Conservation (phyloP, 2,888 invertebrate genomes). For the Agrypnus murinus region DNA sequence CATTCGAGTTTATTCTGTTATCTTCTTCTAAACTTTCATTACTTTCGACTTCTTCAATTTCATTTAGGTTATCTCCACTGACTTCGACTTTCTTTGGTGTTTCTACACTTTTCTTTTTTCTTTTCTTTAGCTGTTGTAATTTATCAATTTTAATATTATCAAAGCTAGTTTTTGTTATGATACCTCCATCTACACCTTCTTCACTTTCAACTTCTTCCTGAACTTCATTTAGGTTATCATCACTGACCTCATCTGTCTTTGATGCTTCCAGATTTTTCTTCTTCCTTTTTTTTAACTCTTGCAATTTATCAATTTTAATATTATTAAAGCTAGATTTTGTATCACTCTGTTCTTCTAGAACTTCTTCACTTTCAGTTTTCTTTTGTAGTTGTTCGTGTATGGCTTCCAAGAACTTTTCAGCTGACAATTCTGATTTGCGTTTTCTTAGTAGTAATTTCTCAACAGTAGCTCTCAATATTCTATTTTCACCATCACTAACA, state of each 20-base stretch:
- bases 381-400: no score
- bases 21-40: background rate
- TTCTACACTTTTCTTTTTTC: background rate
- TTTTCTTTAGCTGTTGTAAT: slow-evolving; percentile 2
- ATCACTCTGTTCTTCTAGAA: background rate
- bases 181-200: background rate
- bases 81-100: background rate
- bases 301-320: slow-evolving; percentile 7
- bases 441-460: background rate
- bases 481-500: background rate
- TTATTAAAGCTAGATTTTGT: background rate
- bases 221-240: no score
- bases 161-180: background rate
- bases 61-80: no score
- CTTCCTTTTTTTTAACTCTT: slow-evolving; percentile 16
- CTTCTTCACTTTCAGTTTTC: slow-evolving; percentile 3
- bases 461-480: background rate
- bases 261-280: background rate
- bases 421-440: background rate
- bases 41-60: no score
- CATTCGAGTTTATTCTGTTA: background rate
- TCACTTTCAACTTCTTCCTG: no score
- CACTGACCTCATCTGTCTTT: background rate
- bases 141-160: background rate
- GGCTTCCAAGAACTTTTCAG: no score